Conservation (phyloP, 2,888 invertebrate species). For the Pachliopta kotzebuea region DNA sequence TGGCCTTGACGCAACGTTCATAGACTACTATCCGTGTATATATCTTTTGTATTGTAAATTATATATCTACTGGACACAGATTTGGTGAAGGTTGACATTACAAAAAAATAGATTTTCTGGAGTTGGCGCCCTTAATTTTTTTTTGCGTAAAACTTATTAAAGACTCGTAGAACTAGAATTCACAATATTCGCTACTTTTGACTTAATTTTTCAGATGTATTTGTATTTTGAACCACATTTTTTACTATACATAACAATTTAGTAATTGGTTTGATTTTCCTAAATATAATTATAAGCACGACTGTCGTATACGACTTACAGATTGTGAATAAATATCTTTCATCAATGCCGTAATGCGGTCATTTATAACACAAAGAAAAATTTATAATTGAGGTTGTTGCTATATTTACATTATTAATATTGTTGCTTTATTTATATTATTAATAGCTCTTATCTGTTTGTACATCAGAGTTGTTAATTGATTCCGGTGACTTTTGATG, state of each 20-base stretch:
- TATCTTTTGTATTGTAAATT: background rate
- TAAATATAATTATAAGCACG: background rate
- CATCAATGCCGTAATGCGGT: background rate
- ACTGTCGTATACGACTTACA: background rate
- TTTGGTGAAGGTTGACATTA: background rate
- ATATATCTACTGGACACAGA: background rate
- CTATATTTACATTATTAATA: too few species aligned
- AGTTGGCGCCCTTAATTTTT: too few species aligned
- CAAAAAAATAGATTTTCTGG: background rate
- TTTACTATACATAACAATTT: too few species aligned
- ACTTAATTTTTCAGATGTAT: too few species aligned
- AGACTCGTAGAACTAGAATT: too few species aligned
- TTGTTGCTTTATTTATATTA: background rate
- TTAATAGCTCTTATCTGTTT: background rate
- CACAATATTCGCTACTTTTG: too few species aligned
- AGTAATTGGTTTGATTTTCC: too few species aligned
- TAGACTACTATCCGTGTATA: background rate
- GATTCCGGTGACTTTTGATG: too few species aligned
- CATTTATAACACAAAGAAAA: slow-evolving; percentile 3
- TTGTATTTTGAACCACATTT: too few species aligned
- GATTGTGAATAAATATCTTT: slow-evolving; percentile 1
- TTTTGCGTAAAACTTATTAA: too few species aligned
- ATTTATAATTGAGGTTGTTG: background rate
- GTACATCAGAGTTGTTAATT: background rate
- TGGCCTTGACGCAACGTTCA: background rate